phyloP scores from a whole-genome alignment of 2,797 vertebrate genomes.

The Leptatherina wallacei region DNA sequence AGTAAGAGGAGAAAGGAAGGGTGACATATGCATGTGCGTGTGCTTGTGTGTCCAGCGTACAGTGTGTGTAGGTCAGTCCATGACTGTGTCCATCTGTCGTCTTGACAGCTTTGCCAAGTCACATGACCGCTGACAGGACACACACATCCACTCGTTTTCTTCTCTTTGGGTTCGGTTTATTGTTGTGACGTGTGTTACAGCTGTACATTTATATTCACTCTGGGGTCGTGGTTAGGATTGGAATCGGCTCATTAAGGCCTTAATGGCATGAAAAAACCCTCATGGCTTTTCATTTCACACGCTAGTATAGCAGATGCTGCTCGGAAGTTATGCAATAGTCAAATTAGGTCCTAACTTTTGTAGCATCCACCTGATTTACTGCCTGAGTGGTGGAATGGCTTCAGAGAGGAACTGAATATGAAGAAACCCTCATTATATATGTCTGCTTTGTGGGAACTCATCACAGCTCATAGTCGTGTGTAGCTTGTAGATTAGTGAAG shows the following conservation, averaged over 20 bases:
- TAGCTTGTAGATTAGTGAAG: neutral
- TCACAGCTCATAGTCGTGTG: neutral
- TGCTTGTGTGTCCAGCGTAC: slow-evolving; percentile 26
- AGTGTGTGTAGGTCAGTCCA: slow-evolving; percentile 50
- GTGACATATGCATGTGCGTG: slow-evolving; percentile 42
- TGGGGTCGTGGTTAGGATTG: neutral
- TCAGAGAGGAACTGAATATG: too few relatives aligned
- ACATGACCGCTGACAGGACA: slow-evolving; percentile 45
- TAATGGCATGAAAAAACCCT: neutral
- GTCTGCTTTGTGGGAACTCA: neutral
- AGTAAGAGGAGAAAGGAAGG: slow-evolving; percentile 59
- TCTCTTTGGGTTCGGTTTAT: slow-evolving; percentile 19
- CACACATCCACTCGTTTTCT: slow-evolving; percentile 13
- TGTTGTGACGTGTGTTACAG: neutral
- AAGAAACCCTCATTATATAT: too few relatives aligned
- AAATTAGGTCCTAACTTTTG: neutral
- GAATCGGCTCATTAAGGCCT: neutral
- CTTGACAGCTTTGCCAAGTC: slow-evolving; percentile 49
- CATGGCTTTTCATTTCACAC: neutral
- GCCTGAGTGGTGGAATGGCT: too few relatives aligned
- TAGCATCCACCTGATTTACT: neutral
- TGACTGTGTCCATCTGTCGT: slow-evolving; percentile 65
- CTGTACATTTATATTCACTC: neutral
- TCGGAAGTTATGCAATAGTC: neutral
- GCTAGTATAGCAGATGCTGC: neutral